Evolutionary conservation across 2,888 invertebrate genomes (phyloP).

Genomic region (Deilephila porcellus): DNA sequence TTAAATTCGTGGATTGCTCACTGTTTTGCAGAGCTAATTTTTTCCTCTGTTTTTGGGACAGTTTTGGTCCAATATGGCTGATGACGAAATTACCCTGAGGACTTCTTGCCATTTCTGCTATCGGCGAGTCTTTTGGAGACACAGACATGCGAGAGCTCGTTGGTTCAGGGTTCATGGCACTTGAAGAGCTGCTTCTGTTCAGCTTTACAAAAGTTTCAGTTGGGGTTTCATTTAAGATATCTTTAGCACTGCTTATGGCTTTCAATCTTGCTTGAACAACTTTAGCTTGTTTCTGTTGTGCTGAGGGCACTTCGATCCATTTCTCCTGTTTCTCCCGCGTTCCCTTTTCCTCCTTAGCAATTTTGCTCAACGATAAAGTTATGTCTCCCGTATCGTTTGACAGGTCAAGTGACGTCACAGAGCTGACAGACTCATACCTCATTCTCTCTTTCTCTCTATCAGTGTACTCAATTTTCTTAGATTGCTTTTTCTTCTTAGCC

Average conservation of each 20-base stretch:
- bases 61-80: conserved; percentile 79
- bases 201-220: conserved; percentile 71
- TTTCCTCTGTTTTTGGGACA: conserved; percentile 88
- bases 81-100: conserved; percentile 70
- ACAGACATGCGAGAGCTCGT: conserved; percentile 65
- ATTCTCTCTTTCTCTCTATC: conserved; percentile 75
- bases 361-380: conserved; percentile 69
- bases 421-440: conserved; percentile 75
- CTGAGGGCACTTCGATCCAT: conserved; percentile 78
- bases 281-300: conserved; percentile 77
- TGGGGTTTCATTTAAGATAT: conserved; percentile 69
- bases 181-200: conserved; percentile 62
- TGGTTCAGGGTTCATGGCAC: conserved; percentile 53
- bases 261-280: conserved; percentile 78
- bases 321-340: conserved; percentile 62
- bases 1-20: conserved; percentile 57
- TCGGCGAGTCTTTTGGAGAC: conserved; percentile 66
- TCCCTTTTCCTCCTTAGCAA: conserved; percentile 65
- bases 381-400: conserved; percentile 73
- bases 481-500: conserved; percentile 70
- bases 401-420: conserved; percentile 72
- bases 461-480: conserved; percentile 76
- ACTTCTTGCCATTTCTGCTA: conserved; percentile 58
- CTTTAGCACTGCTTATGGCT: conserved; percentile 71
- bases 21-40: conserved; percentile 81